Evolutionary conservation across 1,140 invertebrate genomes (phyloP), one percentile per base, ranked within the genome.

Genomic region (Drosophila setifemur): DNA sequence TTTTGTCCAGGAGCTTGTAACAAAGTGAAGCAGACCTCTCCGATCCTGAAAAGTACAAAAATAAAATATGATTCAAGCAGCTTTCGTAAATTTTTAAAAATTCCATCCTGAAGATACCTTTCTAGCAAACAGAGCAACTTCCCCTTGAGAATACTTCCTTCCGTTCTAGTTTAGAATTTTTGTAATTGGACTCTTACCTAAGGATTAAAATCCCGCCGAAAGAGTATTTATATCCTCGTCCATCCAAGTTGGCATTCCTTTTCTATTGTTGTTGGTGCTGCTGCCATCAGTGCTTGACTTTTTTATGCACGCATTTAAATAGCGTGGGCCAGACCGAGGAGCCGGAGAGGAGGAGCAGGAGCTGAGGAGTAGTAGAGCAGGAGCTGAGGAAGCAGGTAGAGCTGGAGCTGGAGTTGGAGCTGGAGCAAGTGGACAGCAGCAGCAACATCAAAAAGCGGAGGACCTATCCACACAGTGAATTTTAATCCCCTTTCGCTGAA

Each of bases 401-500:
- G n/a, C 12, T 25, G 53, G 9, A 44, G 28, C 29, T 55, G 55
- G 55, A 55, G 47, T n/a, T n/a, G n/a, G n/a, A n/a, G n/a, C 53
- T 53, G 54, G 29, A 53, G 55, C 50, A 39, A 33, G 39, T 37
- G 57, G 31, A 39, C 40, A 40, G 47, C 48, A 61, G 33, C 33
- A 40, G 29, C 67, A 60, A 60, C 67, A 71, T 61, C 57, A 72
- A 72, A 72, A 61, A 60, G 69, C 37, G 21, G 44, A 18, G 23
- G 26, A 61, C 26, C 35, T 33, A 40, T 19, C 40, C 19, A 18
- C 50, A 45, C 77, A 44, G 64, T 86, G 79, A 85, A 63, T 79
- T 85, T 85, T 63, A 85, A 83, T 79, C 79, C 70, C 60, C 43
- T 79, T 79, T 79, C 58, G 66, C 52, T 71, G 43, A 71, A 47